Base-by-base conservation (phyloP, 2,113 vertebrate genomes). In the Turnix velox region DNA sequence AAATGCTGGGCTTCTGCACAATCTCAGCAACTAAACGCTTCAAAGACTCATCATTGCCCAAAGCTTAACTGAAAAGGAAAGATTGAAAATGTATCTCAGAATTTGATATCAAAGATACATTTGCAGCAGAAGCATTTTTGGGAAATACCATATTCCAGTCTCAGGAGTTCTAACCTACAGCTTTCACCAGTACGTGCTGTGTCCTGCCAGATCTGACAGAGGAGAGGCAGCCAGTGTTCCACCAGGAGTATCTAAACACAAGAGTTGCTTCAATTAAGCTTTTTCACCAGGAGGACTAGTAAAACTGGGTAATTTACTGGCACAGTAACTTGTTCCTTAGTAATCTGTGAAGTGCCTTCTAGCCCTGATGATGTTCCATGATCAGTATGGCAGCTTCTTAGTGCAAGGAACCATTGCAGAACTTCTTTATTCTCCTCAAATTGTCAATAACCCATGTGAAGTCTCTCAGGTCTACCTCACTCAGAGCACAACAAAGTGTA, bases 301-400 rank as follows among this genome's bases (percentile, higher is more conserved):
- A 67, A 58, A 87, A 40, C 15, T 8, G 28, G 18, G 15, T 45
- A 31, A 42, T 59, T 51, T 22, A 45, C 57, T 71, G 12, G 25
- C 42, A 14, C 0, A 0, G 42, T 16, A 62, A 24, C 33, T 22
- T 28, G 17, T 31, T 52, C 55, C 48, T 31, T 54, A 73, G 58
- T 45, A 69, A 37, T 10, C 45, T 68, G 57, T 58, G 57, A 90
- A 28, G 19, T n/a, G 43, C 52, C 57, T 54, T 84, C 76, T 54
- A 67, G 48, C 20, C 49, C 67, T 43, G 27, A 25, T 15, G 58
- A 45, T 1, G 5, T 17, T 57, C 18, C 55, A 45, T 3, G 7
- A 6, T 17, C 27, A 3, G 2, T 14, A n/a, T 30, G 57, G 35
- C 0, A 0, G 55, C 48, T 46, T 43, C 7, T 0, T 67, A 61